phyloP scores from a whole-genome alignment of 1,140 invertebrate species.

The Neodiprion lecontei region DNA sequence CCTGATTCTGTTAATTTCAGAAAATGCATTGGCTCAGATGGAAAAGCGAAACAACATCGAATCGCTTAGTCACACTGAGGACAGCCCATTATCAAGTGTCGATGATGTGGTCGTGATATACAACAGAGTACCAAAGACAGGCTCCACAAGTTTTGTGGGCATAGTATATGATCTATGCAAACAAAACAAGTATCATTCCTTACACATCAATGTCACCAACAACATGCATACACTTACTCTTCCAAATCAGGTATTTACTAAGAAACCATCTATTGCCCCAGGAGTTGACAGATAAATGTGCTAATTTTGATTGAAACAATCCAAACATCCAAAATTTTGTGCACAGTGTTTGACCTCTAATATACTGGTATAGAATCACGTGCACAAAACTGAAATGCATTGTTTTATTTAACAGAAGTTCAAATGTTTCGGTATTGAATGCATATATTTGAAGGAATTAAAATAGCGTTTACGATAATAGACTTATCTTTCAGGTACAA shows the following conservation, averaged over 20 bases:
- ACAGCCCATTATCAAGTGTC: background rate
- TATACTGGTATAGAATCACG: too few species aligned
- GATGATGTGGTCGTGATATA: slow-evolving; percentile 86
- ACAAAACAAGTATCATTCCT: slow-evolving; percentile 89
- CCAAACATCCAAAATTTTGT: too few species aligned
- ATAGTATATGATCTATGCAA: slow-evolving; percentile 96
- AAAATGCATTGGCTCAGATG: slow-evolving; percentile 40
- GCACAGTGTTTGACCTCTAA: too few species aligned
- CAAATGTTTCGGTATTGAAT: too few species aligned
- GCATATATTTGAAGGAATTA: too few species aligned
- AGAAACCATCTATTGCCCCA: background rate
- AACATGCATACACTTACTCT: slow-evolving; percentile 94
- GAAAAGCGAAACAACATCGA: slow-evolving; percentile 32
- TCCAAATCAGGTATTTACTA: slow-evolving; percentile 79
- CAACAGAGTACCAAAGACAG: slow-evolving; percentile 98
- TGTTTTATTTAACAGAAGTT: too few species aligned
- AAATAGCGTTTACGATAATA: background rate
- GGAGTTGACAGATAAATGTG: background rate
- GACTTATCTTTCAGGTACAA: slow-evolving; percentile 67
- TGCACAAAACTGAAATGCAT: too few species aligned
- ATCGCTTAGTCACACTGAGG: background rate
- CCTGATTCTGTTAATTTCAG: slow-evolving; percentile 36
- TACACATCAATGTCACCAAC: slow-evolving; percentile 96
- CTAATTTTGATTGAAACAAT: background rate
- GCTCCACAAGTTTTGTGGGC: slow-evolving; percentile 97